phyloP scores from a whole-genome alignment of 30 jellyfish, hydroid and myxozoan genomes.

The Hydractinia echinata region DNA sequence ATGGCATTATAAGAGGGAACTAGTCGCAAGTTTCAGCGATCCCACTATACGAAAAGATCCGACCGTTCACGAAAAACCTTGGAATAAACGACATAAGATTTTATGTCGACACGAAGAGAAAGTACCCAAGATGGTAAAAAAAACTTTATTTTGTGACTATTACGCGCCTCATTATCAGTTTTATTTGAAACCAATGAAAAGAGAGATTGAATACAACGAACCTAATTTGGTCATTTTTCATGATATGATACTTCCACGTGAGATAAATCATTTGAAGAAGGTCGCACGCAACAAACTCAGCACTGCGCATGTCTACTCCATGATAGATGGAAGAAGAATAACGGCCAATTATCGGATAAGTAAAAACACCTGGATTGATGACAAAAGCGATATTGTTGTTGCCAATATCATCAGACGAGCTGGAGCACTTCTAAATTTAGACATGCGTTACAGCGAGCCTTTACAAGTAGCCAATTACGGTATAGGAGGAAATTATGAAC shows the following conservation, averaged over 20 bases:
- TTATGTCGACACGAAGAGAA: constrained; percentile 17
- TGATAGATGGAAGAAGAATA: neutral
- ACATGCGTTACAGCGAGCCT: constrained; percentile 31
- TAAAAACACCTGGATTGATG: constrained; percentile 25
- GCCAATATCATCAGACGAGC: constrained; percentile 12
- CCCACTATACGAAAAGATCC: constrained; percentile 1
- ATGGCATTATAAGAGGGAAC: constrained; percentile 11
- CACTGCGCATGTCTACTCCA: neutral
- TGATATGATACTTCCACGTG: neutral
- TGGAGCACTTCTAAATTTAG: constrained; percentile 4
- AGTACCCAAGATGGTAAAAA: neutral
- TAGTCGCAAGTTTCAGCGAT: neutral
- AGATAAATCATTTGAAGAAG: neutral
- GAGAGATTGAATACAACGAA: constrained; percentile 2
- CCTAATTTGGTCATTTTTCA: neutral
- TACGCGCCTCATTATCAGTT: constrained; percentile 18
- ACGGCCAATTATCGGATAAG: constrained; percentile 11
- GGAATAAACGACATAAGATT: constrained; percentile 7
- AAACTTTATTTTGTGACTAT: constrained; percentile 9
- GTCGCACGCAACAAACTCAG: neutral
- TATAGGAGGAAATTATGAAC: constrained; percentile 15
- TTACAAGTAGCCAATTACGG: constrained; percentile 38
- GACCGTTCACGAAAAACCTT: neutral
- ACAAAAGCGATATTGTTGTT: neutral
- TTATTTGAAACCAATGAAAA: constrained; percentile 15